phyloP scores from a whole-genome alignment of 2,888 invertebrate species.

The Aporophyla nigra region DNA sequence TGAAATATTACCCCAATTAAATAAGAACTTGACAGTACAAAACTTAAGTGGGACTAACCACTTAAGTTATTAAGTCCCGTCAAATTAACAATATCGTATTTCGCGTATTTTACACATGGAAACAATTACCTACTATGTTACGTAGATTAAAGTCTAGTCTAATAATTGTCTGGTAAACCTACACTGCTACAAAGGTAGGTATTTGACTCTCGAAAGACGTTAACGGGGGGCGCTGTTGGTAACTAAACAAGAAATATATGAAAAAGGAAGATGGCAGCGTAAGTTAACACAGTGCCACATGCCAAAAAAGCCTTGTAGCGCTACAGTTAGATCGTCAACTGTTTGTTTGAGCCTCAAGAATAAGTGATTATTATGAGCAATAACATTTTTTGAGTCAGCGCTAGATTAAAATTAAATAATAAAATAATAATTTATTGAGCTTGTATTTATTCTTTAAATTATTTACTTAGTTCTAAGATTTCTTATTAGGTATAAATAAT shows the following conservation, averaged over 20 bases:
- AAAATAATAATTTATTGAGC: conserved; percentile 62
- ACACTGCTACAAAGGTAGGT: too few species aligned
- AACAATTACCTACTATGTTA: too few species aligned
- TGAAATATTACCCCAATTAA: background rate
- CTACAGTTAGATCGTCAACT: conserved; percentile 1
- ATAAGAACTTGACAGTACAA: background rate
- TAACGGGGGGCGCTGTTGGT: too few species aligned
- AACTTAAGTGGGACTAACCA: too few species aligned
- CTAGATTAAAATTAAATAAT: conserved; percentile 57
- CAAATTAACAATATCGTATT: too few species aligned
- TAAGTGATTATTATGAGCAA: conserved; percentile 43
- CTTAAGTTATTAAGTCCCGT: too few species aligned
- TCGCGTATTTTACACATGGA: too few species aligned
- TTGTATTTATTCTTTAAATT: conserved; percentile 68
- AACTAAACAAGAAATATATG: too few species aligned
- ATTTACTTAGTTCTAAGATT: conserved; percentile 62
- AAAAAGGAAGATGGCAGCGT: too few species aligned
- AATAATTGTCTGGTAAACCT: too few species aligned
- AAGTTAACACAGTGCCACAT: background rate
- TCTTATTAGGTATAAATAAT: conserved; percentile 62
- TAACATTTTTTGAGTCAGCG: conserved; percentile 60
- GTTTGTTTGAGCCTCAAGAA: conserved; percentile 7
- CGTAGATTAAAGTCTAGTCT: too few species aligned
- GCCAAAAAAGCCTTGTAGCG: background rate
- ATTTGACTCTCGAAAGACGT: too few species aligned